Evolutionary conservation across 2,797 vertebrate genomes (phyloP), one percentile per base, ranked within the genome.

Genomic region (Saxicola maurus): DNA sequence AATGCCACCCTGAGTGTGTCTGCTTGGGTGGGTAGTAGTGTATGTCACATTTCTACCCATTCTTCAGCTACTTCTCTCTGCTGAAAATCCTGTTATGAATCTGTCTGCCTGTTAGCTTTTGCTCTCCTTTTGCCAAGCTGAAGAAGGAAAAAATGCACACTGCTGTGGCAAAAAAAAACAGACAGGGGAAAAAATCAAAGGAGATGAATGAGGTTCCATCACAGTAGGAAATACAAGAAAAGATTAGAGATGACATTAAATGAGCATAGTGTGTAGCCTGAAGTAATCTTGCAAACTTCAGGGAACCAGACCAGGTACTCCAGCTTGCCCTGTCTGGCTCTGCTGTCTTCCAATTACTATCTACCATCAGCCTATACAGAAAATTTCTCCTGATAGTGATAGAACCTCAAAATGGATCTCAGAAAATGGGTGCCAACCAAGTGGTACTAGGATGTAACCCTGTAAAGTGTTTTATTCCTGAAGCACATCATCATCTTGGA

Each of bases 261-360:
- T 9, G 25, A 49, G 31, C 38, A 71, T n/a, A 20, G 65, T 91
- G 38, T n/a, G 45, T 40, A 74, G 45, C 38, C 71, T 89, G 38
- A 73, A 87, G 65, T 82, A 88, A 86, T 64, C 64, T 74, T 82
- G n/a, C 37, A 80, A 88, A 88, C 64, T 90, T 86, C 71, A 81
- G 60, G 30, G 21, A 94, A 72, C 25, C 59, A 76, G 56, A 59
- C 30, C 37, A 79, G 64, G 61, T 57, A 67, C 60, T 79, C 56
- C 64, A 69, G 7, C 40, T 60, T 79, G 37, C 21, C 64, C 48
- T 92, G 62, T 76, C 33, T 72, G n/a, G n/a, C 16, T 82, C 59
- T 31, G n/a, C 59, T 83, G 19, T 67, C 77, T 84, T 73, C 49
- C 48, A 78, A 9, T 52, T 43, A 17, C 43, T 46, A 12, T 82